Conservation (phyloP, 2,113 vertebrate genomes). For the Rhodinocichla rosea region DNA sequence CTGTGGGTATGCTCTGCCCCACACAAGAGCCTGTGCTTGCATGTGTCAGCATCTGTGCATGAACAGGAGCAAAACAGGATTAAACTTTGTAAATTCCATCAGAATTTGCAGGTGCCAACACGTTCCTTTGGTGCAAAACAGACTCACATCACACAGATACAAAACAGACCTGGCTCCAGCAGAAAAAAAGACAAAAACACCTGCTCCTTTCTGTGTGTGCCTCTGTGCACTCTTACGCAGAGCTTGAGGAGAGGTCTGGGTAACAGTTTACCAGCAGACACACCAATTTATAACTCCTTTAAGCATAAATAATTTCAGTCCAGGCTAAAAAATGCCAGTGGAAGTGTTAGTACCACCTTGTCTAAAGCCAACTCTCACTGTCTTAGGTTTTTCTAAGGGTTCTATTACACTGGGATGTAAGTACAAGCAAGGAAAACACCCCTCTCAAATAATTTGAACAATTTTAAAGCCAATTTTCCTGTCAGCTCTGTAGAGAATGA, state of each 20-base stretch:
- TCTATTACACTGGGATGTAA: background rate
- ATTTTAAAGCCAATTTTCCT: slow-evolving; percentile 35
- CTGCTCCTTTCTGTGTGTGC: background rate
- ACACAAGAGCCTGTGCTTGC: background rate
- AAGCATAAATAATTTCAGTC: background rate
- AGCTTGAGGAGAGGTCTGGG: background rate
- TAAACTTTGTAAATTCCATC: background rate
- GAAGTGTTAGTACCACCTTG: background rate
- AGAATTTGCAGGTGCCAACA: background rate
- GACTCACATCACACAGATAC: background rate
- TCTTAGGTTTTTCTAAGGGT: background rate
- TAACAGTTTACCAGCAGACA: background rate
- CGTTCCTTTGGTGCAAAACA: rapidly evolving
- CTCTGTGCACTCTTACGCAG: background rate
- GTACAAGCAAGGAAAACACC: background rate
- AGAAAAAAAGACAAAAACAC: background rate
- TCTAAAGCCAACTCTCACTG: background rate
- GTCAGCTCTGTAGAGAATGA: background rate
- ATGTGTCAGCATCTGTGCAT: rapidly evolving
- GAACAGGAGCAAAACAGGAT: background rate
- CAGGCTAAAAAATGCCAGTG: background rate
- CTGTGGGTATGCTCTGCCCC: background rate
- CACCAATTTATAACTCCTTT: background rate
- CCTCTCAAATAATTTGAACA: background rate
- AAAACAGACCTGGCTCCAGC: background rate